Percentiles rank a stretch among this genome's conserved stretches.
Conservation (phyloP, 35 echinoderm and acorn worm species). For the Strongylocentrotus purpuratus region DNA sequence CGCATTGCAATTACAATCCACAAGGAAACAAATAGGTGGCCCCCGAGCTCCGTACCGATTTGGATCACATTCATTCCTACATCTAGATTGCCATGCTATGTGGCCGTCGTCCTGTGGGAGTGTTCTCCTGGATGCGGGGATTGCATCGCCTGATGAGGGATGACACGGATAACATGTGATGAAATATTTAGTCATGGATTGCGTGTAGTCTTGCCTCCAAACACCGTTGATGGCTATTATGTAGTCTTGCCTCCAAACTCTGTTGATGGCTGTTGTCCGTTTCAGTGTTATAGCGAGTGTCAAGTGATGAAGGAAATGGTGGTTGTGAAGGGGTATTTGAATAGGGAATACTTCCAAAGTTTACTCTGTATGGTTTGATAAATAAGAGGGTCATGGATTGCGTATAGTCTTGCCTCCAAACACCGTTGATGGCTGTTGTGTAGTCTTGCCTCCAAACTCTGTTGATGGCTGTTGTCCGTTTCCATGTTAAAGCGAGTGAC, state of each 20-base stretch:
- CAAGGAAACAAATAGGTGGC: neutral
- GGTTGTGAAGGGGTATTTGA: too few relatives aligned
- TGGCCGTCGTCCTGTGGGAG: neutral
- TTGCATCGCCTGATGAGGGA: neutral
- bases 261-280: too few relatives aligned
- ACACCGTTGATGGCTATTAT: too few relatives aligned
- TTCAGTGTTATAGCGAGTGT: too few relatives aligned
- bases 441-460: neutral
- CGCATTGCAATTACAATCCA: neutral
- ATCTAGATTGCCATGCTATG: neutral
- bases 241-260: too few relatives aligned
- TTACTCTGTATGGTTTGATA: too few relatives aligned
- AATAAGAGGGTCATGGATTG: too few relatives aligned
- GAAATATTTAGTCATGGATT: constrained; percentile 12
- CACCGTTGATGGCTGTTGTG: too few relatives aligned
- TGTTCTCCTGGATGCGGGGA: neutral
- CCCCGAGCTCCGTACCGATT: neutral
- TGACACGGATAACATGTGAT: constrained; percentile 11
- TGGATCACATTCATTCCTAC: neutral
- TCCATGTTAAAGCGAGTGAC: neutral
- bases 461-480: neutral
- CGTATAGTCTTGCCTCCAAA: too few relatives aligned
- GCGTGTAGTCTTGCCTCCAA: neutral
- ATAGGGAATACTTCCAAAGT: too few relatives aligned
- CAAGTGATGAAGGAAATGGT: too few relatives aligned